Base-by-base conservation (phyloP, 2,113 vertebrate genomes). In the Prinia subflava region DNA sequence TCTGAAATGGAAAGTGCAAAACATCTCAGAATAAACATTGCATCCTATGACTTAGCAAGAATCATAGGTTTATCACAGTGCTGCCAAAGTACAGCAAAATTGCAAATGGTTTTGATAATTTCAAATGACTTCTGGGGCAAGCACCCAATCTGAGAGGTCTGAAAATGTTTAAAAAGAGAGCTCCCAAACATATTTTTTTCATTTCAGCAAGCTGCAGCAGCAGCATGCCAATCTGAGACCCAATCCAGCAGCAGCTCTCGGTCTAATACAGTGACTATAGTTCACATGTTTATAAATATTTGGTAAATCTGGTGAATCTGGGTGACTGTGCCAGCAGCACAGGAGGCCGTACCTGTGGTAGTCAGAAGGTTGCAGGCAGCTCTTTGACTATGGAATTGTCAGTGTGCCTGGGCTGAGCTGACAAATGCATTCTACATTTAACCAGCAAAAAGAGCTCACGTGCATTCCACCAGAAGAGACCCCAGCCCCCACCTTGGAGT, bases 221-320 rank as follows among this genome's bases (percentile, higher is more conserved):
- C 50, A 87, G 20, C 49, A 16, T 57, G 92, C 87, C 93, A 96
- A 41, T 83, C 86, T 68, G 79, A 95, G 93, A 94, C 92, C 80
- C 93, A 95, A 96, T 92, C 90, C 92, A 83, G 63, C 13, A 37
- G 81, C 96, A 92, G 67, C 81, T 92, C 80, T 78, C 91, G 73
- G 59, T 89, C 69, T 92, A 76, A 93, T 82, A 75, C 65, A 80
- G 91, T 41, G 93, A 91, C 47, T 57, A 33, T 89, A 96, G 94
- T 49, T 96, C 93, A 97, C n/a, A 15, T 76, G 77, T 92, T 96
- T 95, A 79, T 96, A 92, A 97, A 85, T 64, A 59, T 97, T 44
- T 44, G 14, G 42, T 44, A n/a, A n/a, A n/a, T n/a, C n/a, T 85
- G 27, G 65, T 82, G 95, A 71, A 87, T 82, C 88, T 73, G 19